Percentiles rank a stretch among this genome's conserved stretches.
Conservation (phyloP, 2,797 vertebrate genomes). For the Caiman crocodilus region DNA sequence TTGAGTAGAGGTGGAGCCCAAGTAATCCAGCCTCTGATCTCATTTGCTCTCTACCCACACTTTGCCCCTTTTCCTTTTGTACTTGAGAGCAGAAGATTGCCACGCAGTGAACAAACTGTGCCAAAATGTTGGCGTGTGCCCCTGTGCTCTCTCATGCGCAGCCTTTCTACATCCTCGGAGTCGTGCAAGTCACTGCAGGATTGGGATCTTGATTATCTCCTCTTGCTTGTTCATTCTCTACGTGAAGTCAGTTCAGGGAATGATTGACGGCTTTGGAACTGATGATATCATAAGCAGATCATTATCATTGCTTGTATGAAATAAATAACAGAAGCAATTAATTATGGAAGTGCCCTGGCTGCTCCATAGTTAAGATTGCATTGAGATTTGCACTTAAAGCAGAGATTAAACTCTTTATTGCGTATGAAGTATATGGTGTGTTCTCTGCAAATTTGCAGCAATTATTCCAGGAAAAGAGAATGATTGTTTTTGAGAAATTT, state of each 20-base stretch:
- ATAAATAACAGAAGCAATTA: conserved; percentile 61
- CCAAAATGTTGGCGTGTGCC: background rate
- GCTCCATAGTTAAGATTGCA: conserved; percentile 45
- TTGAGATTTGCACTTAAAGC: conserved; percentile 54
- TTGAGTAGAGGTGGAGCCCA: background rate
- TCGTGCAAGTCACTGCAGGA: background rate
- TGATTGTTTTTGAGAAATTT: conserved; percentile 7
- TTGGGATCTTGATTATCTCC: background rate
- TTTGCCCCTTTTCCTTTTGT: background rate
- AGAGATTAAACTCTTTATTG: conserved; percentile 22
- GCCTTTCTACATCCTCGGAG: background rate
- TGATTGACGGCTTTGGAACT: conserved; percentile 65
- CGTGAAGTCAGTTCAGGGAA: conserved; percentile 62
- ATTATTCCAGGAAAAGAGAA: conserved; percentile 45
- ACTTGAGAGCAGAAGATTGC: background rate
- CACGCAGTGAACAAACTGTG: rapidly evolving
- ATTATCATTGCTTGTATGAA: conserved; percentile 64
- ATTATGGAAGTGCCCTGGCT: conserved; percentile 9
- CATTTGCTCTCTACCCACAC: background rate
- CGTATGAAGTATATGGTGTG: background rate
- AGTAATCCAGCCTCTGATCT: background rate
- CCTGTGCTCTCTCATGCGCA: background rate
- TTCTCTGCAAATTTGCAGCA: conserved; percentile 40
- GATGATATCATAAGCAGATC: conserved; percentile 63
- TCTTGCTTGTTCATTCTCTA: conserved; percentile 46